A percentile compares a stretch with the other conserved stretches of the same genome.
These are phyloP conservation scores for Apus apus DNA, from an alignment of 2,113 vertebrate species.

Conservation along the genomic window DNA sequence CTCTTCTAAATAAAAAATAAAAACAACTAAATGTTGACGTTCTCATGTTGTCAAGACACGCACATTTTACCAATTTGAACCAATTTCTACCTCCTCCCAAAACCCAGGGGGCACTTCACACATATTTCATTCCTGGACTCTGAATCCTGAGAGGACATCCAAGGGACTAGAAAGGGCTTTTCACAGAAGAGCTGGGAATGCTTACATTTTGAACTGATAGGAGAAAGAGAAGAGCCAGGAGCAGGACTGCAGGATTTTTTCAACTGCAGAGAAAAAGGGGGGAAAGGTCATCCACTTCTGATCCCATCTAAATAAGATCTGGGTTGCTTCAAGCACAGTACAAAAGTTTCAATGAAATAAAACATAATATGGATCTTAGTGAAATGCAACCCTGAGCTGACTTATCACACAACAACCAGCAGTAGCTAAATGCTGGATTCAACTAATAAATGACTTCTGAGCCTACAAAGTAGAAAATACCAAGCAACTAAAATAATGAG, in stretches of 20 bases:
- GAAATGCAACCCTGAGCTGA: not conserved
- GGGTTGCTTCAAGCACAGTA: not conserved
- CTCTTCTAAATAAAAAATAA: not conserved
- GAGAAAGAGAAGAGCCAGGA: not conserved
- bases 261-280: not conserved
- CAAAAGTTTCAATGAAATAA: not conserved
- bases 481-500: not conserved
- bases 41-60: not conserved
- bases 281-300: not conserved
- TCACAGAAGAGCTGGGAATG: not conserved
- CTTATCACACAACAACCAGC: fast-evolving
- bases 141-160: not conserved
- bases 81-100: conserved; percentile 21
- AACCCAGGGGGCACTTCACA: not conserved
- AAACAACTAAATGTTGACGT: not conserved
- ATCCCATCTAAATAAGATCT: not conserved
- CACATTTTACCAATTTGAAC: not conserved
- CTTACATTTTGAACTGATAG: not conserved
- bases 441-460: fast-evolving
- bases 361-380: fast-evolving
- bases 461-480: not conserved
- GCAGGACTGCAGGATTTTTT: not conserved
- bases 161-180: not conserved
- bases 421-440: not conserved
- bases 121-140: not conserved